phyloP scores from a whole-genome alignment of 2,113 vertebrate genomes.

The Neoarius graeffei region DNA sequence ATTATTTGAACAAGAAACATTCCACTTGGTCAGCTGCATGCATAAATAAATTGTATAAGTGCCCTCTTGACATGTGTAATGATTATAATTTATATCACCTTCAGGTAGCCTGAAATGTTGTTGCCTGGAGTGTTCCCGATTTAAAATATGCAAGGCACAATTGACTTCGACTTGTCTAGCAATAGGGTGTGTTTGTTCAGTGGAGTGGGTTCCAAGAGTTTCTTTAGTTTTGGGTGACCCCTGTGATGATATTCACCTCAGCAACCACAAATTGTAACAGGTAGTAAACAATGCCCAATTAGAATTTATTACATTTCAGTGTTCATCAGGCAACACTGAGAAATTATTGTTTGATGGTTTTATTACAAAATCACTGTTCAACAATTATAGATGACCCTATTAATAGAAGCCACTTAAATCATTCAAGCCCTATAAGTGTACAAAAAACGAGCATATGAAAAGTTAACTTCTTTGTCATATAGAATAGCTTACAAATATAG shows the following conservation, averaged over 20 bases:
- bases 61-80: not conserved
- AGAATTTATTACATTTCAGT: not conserved
- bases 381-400: not conserved
- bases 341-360: not conserved
- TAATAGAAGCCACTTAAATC: not conserved
- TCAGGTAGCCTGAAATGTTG: conserved; percentile 12
- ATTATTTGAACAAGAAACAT: not conserved
- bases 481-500: not conserved
- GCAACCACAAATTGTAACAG: not conserved
- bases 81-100: not conserved
- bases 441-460: not conserved
- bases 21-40: conserved; percentile 1
- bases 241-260: not conserved
- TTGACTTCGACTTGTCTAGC: not conserved
- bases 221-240: not conserved
- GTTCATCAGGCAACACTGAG: not conserved
- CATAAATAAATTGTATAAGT: not conserved
- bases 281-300: not conserved
- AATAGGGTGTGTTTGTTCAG: not conserved
- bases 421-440: not conserved
- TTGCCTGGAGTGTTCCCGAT: conserved; percentile 4
- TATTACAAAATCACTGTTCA: not conserved
- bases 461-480: not conserved
- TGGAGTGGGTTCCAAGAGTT: not conserved
- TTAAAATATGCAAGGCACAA: conserved; percentile 11